A percentile compares a stretch with the other conserved stretches of the same genome.
Conservation (phyloP, 2,113 vertebrate genomes). For the Athene noctua region DNA sequence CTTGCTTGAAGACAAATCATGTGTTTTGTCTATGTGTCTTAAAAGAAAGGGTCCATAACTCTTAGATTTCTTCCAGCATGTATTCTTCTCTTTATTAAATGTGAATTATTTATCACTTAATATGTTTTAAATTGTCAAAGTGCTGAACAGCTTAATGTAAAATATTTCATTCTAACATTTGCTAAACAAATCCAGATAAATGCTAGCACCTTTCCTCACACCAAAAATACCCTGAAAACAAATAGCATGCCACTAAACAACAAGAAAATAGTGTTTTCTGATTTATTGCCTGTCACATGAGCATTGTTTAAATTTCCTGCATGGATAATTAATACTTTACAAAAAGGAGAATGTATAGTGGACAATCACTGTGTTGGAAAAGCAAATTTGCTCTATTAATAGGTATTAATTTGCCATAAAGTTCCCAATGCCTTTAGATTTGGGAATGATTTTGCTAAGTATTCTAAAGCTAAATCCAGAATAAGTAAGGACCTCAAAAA, state of each 20-base stretch:
- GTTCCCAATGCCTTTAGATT: not conserved
- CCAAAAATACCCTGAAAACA: slow-evolving; percentile 18
- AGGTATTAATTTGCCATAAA: not conserved
- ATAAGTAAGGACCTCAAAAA: not conserved
- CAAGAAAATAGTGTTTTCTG: not conserved
- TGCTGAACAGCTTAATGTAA: not conserved
- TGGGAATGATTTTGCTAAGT: not conserved
- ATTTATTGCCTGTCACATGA: not conserved
- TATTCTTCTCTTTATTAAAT: not conserved
- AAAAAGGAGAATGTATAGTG: not conserved
- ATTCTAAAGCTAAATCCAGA: not conserved
- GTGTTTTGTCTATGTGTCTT: not conserved
- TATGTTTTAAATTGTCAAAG: not conserved
- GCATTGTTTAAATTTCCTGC: not conserved
- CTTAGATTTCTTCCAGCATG: not conserved
- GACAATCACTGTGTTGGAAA: not conserved
- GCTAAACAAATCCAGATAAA: slow-evolving; percentile 11
- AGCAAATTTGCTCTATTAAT: not conserved
- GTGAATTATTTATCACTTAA: slow-evolving; percentile 30
- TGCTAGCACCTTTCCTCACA: not conserved
- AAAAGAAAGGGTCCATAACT: not conserved
- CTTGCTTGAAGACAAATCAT: slow-evolving; percentile 26
- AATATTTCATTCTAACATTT: not conserved
- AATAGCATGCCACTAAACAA: not conserved
- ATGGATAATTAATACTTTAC: not conserved